A percentile compares a stretch with the other conserved stretches of the same genome.
Conservation (phyloP, 2,888 invertebrate genomes). For the Acrobasis consociella region DNA sequence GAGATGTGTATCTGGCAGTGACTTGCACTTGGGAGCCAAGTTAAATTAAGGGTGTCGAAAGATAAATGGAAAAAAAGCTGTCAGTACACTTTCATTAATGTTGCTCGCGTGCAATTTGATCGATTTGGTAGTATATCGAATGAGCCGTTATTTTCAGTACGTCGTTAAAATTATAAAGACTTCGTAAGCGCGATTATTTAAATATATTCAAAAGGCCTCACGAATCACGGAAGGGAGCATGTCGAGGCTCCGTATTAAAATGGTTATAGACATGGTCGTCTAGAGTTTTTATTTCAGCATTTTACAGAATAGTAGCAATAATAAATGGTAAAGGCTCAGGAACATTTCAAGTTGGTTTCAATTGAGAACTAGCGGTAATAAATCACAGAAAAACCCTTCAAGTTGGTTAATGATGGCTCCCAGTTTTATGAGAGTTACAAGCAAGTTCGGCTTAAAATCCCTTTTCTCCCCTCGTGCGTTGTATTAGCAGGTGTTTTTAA, state of each 20-base stretch:
- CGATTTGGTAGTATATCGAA: constrained; percentile 31
- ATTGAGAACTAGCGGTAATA: not conserved
- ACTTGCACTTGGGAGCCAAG: constrained; percentile 62
- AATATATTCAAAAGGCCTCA: constrained; percentile 47
- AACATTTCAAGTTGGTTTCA: not conserved
- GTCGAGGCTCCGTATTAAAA: constrained; percentile 31
- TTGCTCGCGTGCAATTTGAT: constrained; percentile 58
- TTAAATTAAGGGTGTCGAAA: constrained; percentile 67
- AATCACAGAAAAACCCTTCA: not conserved
- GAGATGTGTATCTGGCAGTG: constrained; percentile 61
- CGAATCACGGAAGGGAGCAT: constrained; percentile 48
- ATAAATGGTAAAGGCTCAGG: not conserved
- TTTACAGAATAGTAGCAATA: constrained; percentile 8
- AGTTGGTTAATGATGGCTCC: not conserved
- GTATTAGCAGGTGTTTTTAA: not conserved
- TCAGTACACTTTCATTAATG: constrained; percentile 72
- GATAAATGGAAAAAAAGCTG: constrained; percentile 69
- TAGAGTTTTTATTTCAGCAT: too few species aligned
- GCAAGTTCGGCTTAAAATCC: not conserved
- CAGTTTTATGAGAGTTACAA: not conserved
- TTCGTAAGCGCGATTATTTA: constrained; percentile 39
- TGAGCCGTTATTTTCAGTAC: constrained; percentile 27
- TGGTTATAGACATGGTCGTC: constrained; percentile 23
- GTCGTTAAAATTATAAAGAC: constrained; percentile 49
- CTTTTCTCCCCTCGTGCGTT: not conserved